These are phyloP conservation scores for Notamacropus eugenii DNA, from an alignment of 2,797 vertebrate species.

Conservation along the genomic window DNA sequence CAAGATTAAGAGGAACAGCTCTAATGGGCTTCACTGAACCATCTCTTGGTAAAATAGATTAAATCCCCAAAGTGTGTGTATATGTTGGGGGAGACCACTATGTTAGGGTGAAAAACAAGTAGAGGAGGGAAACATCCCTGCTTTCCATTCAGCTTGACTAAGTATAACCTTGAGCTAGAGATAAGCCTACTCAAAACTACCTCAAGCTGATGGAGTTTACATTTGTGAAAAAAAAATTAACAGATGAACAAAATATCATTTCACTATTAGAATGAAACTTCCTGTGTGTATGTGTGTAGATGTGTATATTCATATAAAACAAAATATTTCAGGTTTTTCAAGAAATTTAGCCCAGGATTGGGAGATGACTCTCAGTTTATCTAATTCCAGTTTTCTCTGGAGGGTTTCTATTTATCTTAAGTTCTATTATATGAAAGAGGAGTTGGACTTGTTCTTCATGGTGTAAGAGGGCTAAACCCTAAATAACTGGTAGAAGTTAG, in stretches of 20 bases:
- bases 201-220: neutral
- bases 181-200: neutral
- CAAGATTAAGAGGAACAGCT: constrained; percentile 79
- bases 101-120: neutral
- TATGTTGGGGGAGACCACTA: neutral
- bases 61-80: constrained; percentile 62
- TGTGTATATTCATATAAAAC: neutral
- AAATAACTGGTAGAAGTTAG: neutral
- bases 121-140: neutral
- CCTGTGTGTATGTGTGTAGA: neutral
- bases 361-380: neutral
- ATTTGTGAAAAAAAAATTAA: neutral
- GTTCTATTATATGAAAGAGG: neutral
- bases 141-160: neutral
- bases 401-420: neutral
- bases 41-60: constrained; percentile 67
- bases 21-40: constrained; percentile 57
- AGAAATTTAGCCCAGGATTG: neutral
- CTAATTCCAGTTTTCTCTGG: neutral
- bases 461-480: neutral
- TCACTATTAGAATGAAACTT: neutral
- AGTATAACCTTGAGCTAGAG: neutral
- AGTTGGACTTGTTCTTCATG: neutral
- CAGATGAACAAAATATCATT: neutral
- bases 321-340: neutral